Evolutionary conservation across 2,888 invertebrate genomes (phyloP).

Genomic region (Gnatocerus cornutus): DNA sequence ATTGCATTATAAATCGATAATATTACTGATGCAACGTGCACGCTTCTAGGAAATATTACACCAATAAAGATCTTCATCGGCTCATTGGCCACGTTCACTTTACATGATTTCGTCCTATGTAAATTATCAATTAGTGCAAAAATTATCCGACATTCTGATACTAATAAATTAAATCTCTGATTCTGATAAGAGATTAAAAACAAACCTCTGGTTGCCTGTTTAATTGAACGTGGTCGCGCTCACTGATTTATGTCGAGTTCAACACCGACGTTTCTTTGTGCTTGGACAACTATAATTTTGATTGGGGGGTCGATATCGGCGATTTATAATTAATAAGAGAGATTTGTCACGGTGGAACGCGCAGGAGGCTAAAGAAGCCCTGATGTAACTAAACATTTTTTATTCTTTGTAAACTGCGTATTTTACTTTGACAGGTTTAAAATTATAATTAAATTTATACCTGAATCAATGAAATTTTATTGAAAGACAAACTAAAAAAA

Average conservation of each 20-base stretch:
- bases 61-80: constrained; percentile 16
- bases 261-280: constrained; percentile 19
- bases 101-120: constrained; percentile 33
- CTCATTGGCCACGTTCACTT: constrained; percentile 23
- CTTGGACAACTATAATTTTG: constrained; percentile 30
- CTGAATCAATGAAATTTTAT: too few species aligned
- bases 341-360: constrained; percentile 33
- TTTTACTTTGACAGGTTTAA: too few species aligned
- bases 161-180: constrained; percentile 44
- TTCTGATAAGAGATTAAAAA: constrained; percentile 40
- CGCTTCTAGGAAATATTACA: constrained; percentile 25
- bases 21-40: constrained; percentile 30
- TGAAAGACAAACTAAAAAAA: too few species aligned
- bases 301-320: constrained; percentile 26
- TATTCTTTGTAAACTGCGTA: too few species aligned
- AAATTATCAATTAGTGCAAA: constrained; percentile 45
- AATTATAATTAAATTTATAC: too few species aligned
- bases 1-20: constrained; percentile 40
- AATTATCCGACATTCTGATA: constrained; percentile 32
- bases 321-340: constrained; percentile 43
- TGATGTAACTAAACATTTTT: too few species aligned
- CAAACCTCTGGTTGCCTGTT: constrained; percentile 28
- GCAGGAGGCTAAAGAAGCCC: too few species aligned
- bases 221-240: constrained; percentile 38
- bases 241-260: constrained; percentile 32